Conservation (phyloP, 2,888 invertebrate species). For the Mesorhabditis spiculigera region DNA sequence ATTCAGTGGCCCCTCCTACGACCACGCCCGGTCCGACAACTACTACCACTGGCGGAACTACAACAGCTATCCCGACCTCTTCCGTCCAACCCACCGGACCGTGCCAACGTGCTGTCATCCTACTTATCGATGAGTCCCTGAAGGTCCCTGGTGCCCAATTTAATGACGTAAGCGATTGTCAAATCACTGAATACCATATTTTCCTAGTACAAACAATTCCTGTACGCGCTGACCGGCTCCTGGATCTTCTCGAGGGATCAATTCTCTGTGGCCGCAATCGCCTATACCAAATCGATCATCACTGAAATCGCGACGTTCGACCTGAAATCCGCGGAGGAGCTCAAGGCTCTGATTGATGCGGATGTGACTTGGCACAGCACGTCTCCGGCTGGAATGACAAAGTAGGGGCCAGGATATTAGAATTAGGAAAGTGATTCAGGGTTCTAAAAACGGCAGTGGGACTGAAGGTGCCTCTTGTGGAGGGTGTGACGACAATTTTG, state of each 20-base stretch:
- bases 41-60: not conserved
- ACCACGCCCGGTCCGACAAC: not conserved
- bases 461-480: not conserved
- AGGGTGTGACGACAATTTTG: not conserved
- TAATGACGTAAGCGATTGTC: not conserved
- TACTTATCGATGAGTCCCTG: not conserved
- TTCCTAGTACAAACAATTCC: not conserved
- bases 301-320: constrained; percentile 1
- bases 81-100: not conserved
- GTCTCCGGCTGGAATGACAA: not conserved
- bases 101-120: not conserved
- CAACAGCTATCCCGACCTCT: not conserved
- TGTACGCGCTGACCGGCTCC: not conserved
- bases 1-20: not conserved
- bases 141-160: not conserved
- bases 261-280: not conserved
- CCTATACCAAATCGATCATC: not conserved
- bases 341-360: not conserved
- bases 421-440: not conserved
- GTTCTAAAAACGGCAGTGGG: not conserved
- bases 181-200: not conserved
- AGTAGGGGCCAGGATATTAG: not conserved
- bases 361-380: not conserved
- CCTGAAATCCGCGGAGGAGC: not conserved
- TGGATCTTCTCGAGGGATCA: not conserved